Base-by-base conservation (phyloP, 2,888 invertebrate species). In the Parnassius apollo region DNA sequence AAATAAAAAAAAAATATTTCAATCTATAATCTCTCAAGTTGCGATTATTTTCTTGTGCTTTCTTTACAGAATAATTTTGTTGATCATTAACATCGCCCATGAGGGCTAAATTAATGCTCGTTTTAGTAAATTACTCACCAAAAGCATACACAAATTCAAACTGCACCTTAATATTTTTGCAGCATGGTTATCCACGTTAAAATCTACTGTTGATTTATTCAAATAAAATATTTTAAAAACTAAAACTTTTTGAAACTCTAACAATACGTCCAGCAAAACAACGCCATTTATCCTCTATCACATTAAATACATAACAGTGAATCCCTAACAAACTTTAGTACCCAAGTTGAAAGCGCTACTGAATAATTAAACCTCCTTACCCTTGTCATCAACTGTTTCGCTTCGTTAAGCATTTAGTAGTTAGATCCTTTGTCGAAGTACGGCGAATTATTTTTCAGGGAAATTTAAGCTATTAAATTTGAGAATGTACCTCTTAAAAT, bases 361-460 rank as follows among this genome's bases (percentile, higher is more conserved):
- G 83, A 88, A 88, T 89, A 88, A 89, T 88, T 86, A 83, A 85
- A 75, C 68, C 68, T 51, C 62, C 65, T 72, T 74, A 85, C 86
- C 88, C 83, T 85, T 78, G 81, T 87, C 83, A 85, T 77, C 76
- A 73, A 76, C 81, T 77, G 80, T 76, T 80, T 74, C 77, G 74
- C 75, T 76, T 77, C 78, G 81, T 79, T 85, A 78, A 81, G 77
- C 82, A 77, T 79, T 81, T 76, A 77, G 79, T 83, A 83, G 81
- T 85, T 80, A 68, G 71, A 69, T 69, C 70, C 71, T 78, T 79
- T 78, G 74, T 77, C 58, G 50, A 52, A 48, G 57, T 58, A 68
- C 64, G 64, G 65, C 66, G 66, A 60, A 35, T 68, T 65, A 66
- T 68, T 66, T 66, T 68, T 65, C 64, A 57, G 25, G 59, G 50